Evolutionary conservation across 2,888 invertebrate genomes (phyloP), one percentile per base, ranked within the genome.

Genomic region (Scaeva pyrastri): DNA sequence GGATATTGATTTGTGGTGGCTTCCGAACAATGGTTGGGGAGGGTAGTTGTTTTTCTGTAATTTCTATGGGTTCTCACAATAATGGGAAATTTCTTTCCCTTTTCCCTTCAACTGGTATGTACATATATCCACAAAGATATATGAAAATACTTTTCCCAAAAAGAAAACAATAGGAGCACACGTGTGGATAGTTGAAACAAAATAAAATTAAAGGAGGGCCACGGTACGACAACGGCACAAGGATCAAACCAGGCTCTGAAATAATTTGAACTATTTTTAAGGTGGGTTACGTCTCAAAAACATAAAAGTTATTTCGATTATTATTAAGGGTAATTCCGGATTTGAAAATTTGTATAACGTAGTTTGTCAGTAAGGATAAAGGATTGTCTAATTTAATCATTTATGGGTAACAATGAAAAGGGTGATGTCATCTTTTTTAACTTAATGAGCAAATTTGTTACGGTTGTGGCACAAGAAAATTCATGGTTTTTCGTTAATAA

Each of bases 1-100:
- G 21, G n/a, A 1, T 68, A 68, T 68, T 68, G 68, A 68, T 68
- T 68, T 68, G 39, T 68, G 52, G 68, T 52, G 21, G 10, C 50
- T 68, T 0, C 8, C 11, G 1, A 8, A 50, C 36, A 50, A 52
- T 21, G 36, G 23, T 19, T 48, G 7, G 48, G 19, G 12, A 48
- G 31, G 52, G 68, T 19, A 52, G 50, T 52, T 68, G 39, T 21
- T 39, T 68, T 68, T 52, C 31, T 6, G 39, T 23, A 52, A 68
- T 68, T 68, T 41, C 14, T 68, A 41, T 68, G 68, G 68, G 41
- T 68, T 68, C 68, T 23, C 21, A 16, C 36, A 19, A 50, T 36
- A 50, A 45, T 64, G 45, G 45, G 12, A 21, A 50, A 2, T 50
- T 68, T 66, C 11, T 14, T 68, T 21, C 36, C 23, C 19, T 31